These are phyloP conservation scores for Panagrolaimus sp. DNA, from an alignment of 1,140 invertebrate species.

Conservation along the genomic window DNA sequence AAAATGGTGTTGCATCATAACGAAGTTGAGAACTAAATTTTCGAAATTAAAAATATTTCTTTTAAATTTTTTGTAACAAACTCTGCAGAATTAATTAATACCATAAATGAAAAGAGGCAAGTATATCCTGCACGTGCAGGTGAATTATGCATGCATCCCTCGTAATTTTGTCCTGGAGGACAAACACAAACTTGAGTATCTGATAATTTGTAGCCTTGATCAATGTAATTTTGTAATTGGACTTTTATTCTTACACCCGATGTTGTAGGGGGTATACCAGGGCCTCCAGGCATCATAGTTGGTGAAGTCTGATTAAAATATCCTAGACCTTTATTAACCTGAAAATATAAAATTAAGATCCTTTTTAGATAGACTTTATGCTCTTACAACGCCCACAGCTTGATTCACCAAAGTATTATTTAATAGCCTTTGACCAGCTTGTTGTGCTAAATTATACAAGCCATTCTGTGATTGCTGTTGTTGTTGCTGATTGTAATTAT, in stretches of 20 bases:
- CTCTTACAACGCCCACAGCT: not conserved
- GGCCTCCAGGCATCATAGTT: not conserved
- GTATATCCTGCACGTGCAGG: not conserved
- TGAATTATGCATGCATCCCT: not conserved
- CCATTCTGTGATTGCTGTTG: not conserved
- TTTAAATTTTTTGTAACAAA: not conserved
- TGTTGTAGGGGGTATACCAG: not conserved
- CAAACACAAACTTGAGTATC: not conserved
- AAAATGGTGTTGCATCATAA: not conserved
- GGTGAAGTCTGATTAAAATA: not conserved
- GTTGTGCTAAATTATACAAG: not conserved
- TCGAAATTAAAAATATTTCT: not conserved
- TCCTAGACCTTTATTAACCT: not conserved
- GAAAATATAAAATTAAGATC: not conserved
- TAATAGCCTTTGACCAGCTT: not conserved
- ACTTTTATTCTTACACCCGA: not conserved
- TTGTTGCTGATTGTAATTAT: not conserved
- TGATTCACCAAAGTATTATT: not conserved
- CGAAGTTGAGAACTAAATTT: slow-evolving; percentile 1
- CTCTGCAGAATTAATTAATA: not conserved
- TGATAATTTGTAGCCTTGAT: not conserved
- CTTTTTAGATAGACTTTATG: not conserved
- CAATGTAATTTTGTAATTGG: not conserved
- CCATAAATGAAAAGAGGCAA: slow-evolving; percentile 6
- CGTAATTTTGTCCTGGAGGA: not conserved